These are phyloP conservation scores for Spondyliosoma cantharus DNA, from an alignment of 2,797 vertebrate species.

Conservation along the genomic window DNA sequence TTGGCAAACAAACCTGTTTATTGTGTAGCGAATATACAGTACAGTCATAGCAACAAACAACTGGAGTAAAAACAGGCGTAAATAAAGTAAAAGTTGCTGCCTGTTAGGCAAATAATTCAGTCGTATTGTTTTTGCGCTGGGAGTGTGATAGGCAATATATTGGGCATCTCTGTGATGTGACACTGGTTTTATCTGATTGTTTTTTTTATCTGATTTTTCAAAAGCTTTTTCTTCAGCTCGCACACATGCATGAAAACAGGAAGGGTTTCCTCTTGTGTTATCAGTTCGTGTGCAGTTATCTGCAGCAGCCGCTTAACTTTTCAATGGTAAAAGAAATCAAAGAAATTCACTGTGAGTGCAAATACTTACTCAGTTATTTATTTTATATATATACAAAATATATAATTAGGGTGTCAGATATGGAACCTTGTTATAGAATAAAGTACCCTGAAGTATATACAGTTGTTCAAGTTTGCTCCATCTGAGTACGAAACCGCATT, in stretches of 20 bases:
- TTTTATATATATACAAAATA: background rate
- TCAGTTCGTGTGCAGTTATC: background rate
- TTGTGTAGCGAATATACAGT: background rate
- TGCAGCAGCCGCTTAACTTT: background rate
- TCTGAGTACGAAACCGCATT: background rate
- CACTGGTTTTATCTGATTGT: too few species aligned
- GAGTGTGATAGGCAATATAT: background rate
- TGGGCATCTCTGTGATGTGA: background rate
- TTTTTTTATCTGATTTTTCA: background rate
- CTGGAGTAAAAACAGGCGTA: background rate
- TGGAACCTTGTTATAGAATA: background rate
- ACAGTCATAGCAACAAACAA: background rate
- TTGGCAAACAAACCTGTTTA: background rate
- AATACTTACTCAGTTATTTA: background rate
- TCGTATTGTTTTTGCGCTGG: background rate
- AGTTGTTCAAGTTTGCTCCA: background rate
- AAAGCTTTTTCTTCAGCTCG: background rate
- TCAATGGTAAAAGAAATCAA: background rate
- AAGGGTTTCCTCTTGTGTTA: background rate
- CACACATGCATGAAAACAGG: background rate
- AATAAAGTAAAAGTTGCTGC: background rate
- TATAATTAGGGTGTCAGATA: background rate
- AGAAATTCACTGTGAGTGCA: background rate
- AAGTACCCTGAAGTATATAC: background rate
- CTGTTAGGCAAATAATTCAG: background rate